Base-by-base conservation (phyloP, 53 echinoderm and acorn worm genomes). In the Mesocentrotus franciscanus region DNA sequence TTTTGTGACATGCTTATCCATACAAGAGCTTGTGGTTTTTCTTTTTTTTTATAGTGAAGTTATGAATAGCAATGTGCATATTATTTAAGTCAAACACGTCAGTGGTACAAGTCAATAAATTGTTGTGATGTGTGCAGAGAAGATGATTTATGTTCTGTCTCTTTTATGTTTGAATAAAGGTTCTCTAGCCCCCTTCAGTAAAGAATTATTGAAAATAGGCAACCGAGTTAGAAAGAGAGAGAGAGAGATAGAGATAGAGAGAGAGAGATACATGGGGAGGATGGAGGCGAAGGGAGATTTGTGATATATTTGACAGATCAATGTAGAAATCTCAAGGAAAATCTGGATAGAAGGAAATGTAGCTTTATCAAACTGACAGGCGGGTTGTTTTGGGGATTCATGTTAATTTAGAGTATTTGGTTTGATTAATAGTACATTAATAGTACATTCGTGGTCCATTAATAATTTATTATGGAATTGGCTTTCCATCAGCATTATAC, bases 91-190 rank as follows among this genome's bases (percentile, higher is more conserved):
- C 8, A 78, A 81, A 81, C 5, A 17, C 9, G 81, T 81, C 42
- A 42, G 6, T 20, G 20, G 17, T 17, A 22, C 42, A 36, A 81
- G 42, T 81, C 0, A 81, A 81, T 81, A 81, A 81, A 81, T 39
- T 42, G 81, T 81, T 81, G 81, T 81, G 39, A 81, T 81, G 42
- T 81, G 81, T 81, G 81, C 81, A 81, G 42, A 81, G 42, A 81
- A 42, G 10, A 81, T 17, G 17, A 81, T 33, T 1, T 81, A 17
- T 36, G 81, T 81, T 6, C 6, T 18, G 79, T 79, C 42, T 81
- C 42, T 17, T 39, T 81, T 42, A 17, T 81, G 18, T 42, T 81
- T 81, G 39, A 39, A 81, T 36, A 22, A 42, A 14, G 17, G 9
- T 81, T 17, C 76, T 14, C 49, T 76, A 68, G 24, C 24, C 4